phyloP scores from a whole-genome alignment of 2,797 vertebrate genomes.

The Rhinogobio ventralis region DNA sequence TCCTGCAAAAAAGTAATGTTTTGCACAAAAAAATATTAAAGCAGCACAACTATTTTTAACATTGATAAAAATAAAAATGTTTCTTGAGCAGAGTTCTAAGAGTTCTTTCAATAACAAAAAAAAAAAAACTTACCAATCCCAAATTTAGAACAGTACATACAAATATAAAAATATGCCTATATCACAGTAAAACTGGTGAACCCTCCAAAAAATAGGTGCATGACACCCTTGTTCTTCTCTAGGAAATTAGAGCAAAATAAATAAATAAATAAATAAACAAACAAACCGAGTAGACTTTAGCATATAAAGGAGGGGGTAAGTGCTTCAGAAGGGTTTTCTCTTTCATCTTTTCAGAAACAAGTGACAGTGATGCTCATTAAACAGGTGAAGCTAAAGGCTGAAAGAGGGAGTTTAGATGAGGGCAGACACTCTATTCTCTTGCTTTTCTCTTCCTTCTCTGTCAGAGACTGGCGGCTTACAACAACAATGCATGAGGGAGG shows the following conservation, averaged over 20 bases:
- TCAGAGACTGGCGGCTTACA: background rate
- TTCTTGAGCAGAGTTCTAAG: too few species aligned
- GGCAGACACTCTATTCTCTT: conserved; percentile 8
- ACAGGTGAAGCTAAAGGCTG: conserved; percentile 39
- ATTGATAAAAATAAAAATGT: too few species aligned
- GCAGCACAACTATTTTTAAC: too few species aligned
- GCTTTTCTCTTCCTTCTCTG: conserved; percentile 18
- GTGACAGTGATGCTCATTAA: conserved; percentile 40
- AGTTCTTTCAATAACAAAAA: too few species aligned
- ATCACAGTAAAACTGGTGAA: background rate
- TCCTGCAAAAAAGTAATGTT: too few species aligned
- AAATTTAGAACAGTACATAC: too few species aligned
- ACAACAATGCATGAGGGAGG: conserved; percentile 19
- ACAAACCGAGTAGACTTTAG: too few species aligned
- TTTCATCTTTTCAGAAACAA: conserved; percentile 8
- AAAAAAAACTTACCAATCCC: too few species aligned
- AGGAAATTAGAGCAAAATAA: too few species aligned
- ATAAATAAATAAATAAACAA: too few species aligned
- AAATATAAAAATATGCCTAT: too few species aligned
- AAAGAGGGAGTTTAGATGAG: conserved; percentile 19
- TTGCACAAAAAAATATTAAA: too few species aligned
- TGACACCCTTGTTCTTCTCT: background rate
- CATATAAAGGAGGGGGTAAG: conserved; percentile 55
- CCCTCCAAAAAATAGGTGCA: background rate
- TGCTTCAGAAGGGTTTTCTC: conserved; percentile 54